phyloP scores from a whole-genome alignment of 1,140 invertebrate genomes.

The Mizuhopecten yessoensis region DNA sequence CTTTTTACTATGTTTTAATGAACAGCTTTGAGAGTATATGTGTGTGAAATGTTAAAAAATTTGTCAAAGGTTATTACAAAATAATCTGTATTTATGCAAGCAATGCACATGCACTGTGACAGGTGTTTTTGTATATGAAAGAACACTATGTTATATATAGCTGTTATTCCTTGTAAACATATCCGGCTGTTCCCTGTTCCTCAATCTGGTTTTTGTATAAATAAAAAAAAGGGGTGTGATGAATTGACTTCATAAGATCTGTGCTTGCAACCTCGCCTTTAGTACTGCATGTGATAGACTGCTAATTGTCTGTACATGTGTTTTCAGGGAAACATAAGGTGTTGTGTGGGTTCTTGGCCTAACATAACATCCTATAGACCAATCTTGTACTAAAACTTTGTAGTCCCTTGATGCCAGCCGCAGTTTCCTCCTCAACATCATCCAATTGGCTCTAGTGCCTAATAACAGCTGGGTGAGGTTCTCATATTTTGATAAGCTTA shows the following conservation, averaged over 20 bases:
- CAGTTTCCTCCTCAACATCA: background rate
- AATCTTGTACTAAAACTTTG: background rate
- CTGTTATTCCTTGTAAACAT: background rate
- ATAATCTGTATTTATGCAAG: background rate
- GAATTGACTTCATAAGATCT: background rate
- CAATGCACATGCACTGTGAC: background rate
- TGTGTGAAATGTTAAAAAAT: background rate
- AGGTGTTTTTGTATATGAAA: background rate
- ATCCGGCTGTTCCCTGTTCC: background rate
- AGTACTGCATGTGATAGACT: background rate
- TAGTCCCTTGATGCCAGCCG: background rate
- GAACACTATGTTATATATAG: background rate
- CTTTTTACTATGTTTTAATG: too few species aligned
- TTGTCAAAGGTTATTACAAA: background rate
- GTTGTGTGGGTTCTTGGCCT: background rate
- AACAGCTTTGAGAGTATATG: too few species aligned
- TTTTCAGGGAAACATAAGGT: background rate
- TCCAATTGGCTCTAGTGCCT: background rate
- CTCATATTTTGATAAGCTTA: background rate
- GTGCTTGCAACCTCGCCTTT: background rate
- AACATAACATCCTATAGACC: background rate
- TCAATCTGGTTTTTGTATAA: slow-evolving; percentile 19
- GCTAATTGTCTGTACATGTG: slow-evolving; percentile 10
- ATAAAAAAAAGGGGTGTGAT: background rate
- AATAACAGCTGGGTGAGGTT: background rate